These are phyloP conservation scores for Sycophila sp. DNA, from an alignment of 1,140 invertebrate genomes.

Conservation along the genomic window DNA sequence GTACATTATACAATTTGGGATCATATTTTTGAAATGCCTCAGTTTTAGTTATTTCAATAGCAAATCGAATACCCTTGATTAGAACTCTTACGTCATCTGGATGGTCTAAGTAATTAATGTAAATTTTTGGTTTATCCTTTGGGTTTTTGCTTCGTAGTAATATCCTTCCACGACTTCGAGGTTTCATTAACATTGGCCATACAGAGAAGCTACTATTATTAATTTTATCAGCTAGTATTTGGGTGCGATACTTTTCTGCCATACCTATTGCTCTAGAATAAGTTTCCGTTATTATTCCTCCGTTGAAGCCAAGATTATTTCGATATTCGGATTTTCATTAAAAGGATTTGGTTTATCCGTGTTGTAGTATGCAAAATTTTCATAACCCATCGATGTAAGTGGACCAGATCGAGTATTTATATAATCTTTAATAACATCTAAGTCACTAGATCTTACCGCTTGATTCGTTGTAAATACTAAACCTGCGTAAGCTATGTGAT, in stretches of 20 bases:
- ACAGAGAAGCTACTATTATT: conserved; percentile 74
- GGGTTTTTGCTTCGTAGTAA: conserved; percentile 75
- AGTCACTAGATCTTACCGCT: not conserved
- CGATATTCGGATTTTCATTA: not conserved
- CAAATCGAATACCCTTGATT: conserved; percentile 71
- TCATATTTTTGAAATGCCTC: conserved; percentile 70
- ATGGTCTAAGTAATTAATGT: conserved; percentile 81
- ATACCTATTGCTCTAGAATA: too few species aligned
- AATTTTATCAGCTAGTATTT: conserved; percentile 64
- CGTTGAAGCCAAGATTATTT: not conserved
- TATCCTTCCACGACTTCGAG: conserved; percentile 79
- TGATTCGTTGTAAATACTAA: not conserved
- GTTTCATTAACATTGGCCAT: conserved; percentile 76
- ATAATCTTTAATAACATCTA: not conserved
- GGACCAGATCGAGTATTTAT: not conserved
- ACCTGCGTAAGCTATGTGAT: conserved; percentile 60
- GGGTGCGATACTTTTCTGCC: conserved; percentile 65
- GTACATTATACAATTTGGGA: conserved; percentile 69
- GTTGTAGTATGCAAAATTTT: not conserved
- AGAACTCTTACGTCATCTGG: conserved; percentile 73
- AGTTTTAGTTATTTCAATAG: conserved; percentile 70
- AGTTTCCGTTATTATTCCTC: conserved; percentile 52
- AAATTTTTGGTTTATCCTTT: conserved; percentile 79
- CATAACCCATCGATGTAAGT: not conserved
- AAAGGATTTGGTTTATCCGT: not conserved